Conservation (phyloP, 2,113 vertebrate species). For the Saccopteryx leptura region DNA sequence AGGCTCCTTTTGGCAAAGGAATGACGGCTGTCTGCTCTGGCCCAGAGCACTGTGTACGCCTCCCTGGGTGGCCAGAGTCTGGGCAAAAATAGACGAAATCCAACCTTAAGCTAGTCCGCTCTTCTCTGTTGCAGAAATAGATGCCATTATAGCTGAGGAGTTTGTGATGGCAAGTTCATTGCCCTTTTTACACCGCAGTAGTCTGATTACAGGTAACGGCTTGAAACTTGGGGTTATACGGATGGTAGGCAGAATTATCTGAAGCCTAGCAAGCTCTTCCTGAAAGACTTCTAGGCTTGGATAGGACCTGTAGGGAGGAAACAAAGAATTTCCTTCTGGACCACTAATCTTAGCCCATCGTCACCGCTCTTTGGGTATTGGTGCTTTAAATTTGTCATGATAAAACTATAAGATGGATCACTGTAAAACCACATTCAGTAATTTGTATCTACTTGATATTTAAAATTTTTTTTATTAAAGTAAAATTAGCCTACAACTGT, state of each 20-base stretch:
- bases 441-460: not conserved
- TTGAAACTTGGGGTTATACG: not conserved
- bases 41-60: not conserved
- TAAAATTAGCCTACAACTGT: too few species aligned
- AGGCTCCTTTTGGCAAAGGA: conserved; percentile 28
- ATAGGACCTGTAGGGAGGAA: not conserved
- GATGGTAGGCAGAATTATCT: not conserved
- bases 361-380: not conserved
- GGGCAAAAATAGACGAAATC: not conserved
- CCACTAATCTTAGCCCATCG: not conserved
- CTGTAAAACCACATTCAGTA: not conserved
- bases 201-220: not conserved
- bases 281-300: not conserved
- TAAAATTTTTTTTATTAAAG: not conserved
- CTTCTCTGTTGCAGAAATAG: not conserved
- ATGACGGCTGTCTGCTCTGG: not conserved
- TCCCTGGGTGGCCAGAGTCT: not conserved
- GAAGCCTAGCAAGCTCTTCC: not conserved
- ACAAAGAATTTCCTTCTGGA: not conserved
- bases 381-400: not conserved
- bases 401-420: not conserved
- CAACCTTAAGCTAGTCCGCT: not conserved
- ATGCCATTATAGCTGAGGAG: not conserved
- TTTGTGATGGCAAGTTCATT: not conserved
- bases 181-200: not conserved